Evolutionary conservation across 2,797 vertebrate genomes (phyloP).

Genomic region (Psittacula echo): DNA sequence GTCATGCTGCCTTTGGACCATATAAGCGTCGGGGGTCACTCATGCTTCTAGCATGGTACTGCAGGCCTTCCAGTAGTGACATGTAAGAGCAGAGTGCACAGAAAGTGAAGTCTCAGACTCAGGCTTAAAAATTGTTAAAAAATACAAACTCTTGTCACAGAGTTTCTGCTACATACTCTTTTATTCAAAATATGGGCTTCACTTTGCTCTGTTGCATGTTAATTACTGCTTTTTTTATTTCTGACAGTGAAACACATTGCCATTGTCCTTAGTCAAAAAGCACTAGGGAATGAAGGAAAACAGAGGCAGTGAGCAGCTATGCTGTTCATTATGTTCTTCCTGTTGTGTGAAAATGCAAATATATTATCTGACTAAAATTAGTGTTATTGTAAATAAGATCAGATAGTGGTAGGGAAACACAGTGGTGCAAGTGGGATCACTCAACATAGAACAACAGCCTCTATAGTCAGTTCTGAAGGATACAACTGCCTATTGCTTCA

Average conservation of each 20-base stretch:
- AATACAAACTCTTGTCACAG: not conserved
- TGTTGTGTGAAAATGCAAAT: not conserved
- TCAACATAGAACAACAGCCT: not conserved
- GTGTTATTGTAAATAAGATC: not conserved
- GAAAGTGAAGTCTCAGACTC: rapidly evolving
- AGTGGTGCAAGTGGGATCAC: not conserved
- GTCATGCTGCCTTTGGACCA: not conserved
- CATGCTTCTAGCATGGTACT: not conserved
- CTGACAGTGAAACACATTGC: not conserved
- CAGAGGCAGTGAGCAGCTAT: not conserved
- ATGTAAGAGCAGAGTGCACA: not conserved
- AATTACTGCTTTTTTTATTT: not conserved
- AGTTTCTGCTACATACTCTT: not conserved
- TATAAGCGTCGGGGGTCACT: rapidly evolving
- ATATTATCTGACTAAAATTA: not conserved
- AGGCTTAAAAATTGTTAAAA: not conserved
- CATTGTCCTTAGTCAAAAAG: not conserved
- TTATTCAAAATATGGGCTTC: not conserved
- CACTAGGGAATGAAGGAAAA: not conserved
- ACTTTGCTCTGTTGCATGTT: not conserved
- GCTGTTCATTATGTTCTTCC: not conserved
- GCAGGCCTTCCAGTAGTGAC: not conserved
- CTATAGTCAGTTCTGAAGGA: not conserved
- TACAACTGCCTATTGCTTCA: not conserved
- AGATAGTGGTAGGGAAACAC: not conserved